Evolutionary conservation across 1,140 invertebrate species (phyloP), one percentile per base, ranked within the genome.

Genomic region (Lordiphosa clarofinis): DNA sequence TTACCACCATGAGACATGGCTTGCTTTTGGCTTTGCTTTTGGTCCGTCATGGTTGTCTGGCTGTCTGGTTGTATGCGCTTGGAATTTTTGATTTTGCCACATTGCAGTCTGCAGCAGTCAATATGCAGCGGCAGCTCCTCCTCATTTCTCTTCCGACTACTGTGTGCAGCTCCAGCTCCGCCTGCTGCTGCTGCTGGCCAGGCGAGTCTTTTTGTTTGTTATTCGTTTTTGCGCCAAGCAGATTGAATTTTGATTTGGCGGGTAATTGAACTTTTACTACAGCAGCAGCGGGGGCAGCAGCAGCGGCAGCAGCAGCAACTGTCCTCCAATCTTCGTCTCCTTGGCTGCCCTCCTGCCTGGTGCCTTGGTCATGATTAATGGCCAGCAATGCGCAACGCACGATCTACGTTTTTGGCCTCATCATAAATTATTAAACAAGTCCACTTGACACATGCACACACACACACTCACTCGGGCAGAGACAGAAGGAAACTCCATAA

Each of bases 381-480:
- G 76, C 76, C 79, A 68, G 76, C 76, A 81, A 82, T 81, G 76
- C 76, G 76, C 76, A 81, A 82, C 76, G 78, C 76, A 81, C 76
- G 76, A 81, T 82, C 76, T 81, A 81, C 76, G 76, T 76, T 81
- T 81, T 82, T 81, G 76, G 76, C 76, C 76, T 81, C 78, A 82
- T 81, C 76, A 81, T 81, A 81, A 81, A 81, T 81, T 81, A 81
- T 81, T 81, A 81, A 81, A 81, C 78, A 81, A 81, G 76, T 81
- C 76, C 76, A 82, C 76, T 81, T 81, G 76, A 82, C 76, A 81
- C 75, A 81, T 82, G 71, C 67, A 75, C 71, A 75, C 73, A 60
- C 43, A 38, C 44, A 55, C 48, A 33, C 24, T 52, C 24, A 56
- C 4, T 13, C 46, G 35, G 19, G 33, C 38, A 10, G 15, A 6